Evolutionary conservation across 2,888 invertebrate species (phyloP).

Genomic region (Ischnus inquisitorius): DNA sequence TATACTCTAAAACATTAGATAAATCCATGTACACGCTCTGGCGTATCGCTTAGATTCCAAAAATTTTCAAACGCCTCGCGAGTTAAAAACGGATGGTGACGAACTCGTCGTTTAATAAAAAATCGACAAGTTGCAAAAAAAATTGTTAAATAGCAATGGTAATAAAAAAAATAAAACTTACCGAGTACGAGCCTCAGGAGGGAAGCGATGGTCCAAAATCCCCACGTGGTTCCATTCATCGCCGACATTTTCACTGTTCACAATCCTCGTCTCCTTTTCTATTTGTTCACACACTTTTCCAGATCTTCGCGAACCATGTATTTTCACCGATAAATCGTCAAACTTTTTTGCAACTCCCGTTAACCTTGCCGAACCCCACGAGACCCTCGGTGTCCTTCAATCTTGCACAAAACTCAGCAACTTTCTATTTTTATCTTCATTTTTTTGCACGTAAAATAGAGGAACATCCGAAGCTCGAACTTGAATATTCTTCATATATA

Average conservation of each 20-base stretch:
- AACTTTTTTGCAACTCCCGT: constrained; percentile 11
- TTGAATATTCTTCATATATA: neutral
- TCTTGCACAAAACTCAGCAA: neutral
- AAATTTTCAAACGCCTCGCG: neutral
- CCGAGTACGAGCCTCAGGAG: constrained; percentile 68
- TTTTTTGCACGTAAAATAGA: neutral
- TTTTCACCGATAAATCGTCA: constrained; percentile 25
- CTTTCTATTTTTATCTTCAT: neutral
- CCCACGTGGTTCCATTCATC: constrained; percentile 62
- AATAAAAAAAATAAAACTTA: constrained; percentile 53
- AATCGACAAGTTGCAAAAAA: neutral
- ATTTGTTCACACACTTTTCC: constrained; percentile 43
- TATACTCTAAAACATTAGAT: neutral
- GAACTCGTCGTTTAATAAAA: too few relatives aligned
- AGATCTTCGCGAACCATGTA: neutral
- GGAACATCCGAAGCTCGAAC: neutral
- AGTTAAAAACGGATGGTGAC: too few relatives aligned
- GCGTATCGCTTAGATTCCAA: neutral
- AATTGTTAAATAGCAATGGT: neutral
- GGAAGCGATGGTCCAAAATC: constrained; percentile 67
- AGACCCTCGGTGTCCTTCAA: neutral
- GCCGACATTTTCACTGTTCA: constrained; percentile 54
- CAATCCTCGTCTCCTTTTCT: constrained; percentile 3
- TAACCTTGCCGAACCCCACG: neutral
- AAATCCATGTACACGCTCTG: neutral